A percentile compares a stretch with the other conserved stretches of the same genome.
Conservation (phyloP, 2,888 invertebrate species). For the Drosophila mulleri region DNA sequence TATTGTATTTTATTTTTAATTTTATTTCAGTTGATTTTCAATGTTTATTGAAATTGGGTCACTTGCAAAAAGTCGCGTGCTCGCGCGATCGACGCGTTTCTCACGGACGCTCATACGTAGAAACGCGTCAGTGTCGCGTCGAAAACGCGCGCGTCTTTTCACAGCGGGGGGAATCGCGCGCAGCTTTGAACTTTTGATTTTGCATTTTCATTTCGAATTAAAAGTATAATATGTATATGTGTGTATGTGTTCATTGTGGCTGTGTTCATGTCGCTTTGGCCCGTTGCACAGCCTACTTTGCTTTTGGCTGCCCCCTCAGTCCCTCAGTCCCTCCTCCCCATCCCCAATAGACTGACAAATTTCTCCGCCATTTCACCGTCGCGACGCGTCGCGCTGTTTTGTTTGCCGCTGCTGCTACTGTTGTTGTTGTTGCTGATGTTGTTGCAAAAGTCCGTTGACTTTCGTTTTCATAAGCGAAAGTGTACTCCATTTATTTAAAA, state of each 20-base stretch:
- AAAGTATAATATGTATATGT: slow-evolving; percentile 4
- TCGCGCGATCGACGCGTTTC: slow-evolving; percentile 55
- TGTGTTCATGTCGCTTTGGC: slow-evolving; percentile 43
- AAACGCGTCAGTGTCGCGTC: slow-evolving; percentile 43
- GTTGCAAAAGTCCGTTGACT: slow-evolving; percentile 82
- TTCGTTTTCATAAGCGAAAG: slow-evolving; percentile 85
- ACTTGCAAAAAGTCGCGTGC: slow-evolving; percentile 77
- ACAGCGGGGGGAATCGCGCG: slow-evolving; percentile 7
- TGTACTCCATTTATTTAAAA: slow-evolving; percentile 81
- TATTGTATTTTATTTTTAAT: slow-evolving; percentile 32
- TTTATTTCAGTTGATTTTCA: slow-evolving; percentile 68
- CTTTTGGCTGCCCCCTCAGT: neutral
- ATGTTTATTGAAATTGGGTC: slow-evolving; percentile 76
- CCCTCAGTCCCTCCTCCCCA: neutral
- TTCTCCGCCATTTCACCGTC: slow-evolving; percentile 75
- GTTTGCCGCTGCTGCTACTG: slow-evolving; percentile 5
- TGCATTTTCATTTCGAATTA: slow-evolving; percentile 4
- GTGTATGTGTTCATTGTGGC: slow-evolving; percentile 9
- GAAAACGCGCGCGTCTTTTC: slow-evolving; percentile 51
- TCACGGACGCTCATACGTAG: slow-evolving; percentile 65
- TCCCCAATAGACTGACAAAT: slow-evolving; percentile 52
- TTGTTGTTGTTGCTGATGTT: slow-evolving; percentile 24
- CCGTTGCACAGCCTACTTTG: slow-evolving; percentile 55
- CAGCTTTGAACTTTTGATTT: slow-evolving; percentile 58
- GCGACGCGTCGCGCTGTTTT: slow-evolving; percentile 44